Evolutionary conservation across 2,113 vertebrate species (phyloP), one percentile per base, ranked within the genome.

Genomic region (Prunella himalayana): DNA sequence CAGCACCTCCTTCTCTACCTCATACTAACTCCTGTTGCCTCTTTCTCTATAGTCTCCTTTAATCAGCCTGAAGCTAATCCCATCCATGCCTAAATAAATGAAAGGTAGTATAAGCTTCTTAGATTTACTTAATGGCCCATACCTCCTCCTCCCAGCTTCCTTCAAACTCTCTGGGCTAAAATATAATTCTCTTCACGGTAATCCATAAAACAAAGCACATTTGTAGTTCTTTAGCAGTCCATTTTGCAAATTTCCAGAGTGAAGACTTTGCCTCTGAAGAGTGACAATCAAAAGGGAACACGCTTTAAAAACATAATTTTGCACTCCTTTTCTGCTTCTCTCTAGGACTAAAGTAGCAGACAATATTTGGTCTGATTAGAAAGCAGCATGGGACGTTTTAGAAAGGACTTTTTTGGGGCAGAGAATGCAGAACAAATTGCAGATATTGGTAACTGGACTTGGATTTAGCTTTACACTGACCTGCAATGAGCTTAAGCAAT

Each of bases 21-120:
- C 49, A 15, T 6, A 7, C 51, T 1, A 7, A 59, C 22, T 18
- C 25, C 25, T 24, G 10, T 37, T 82, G 66, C 45, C 37, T 69
- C 20, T 42, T 65, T 85, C 66, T 77, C 60, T 41, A 19, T 2
- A 64, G 47, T 41, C 31, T 88, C 51, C 68, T 93, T 86, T 83
- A 93, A 92, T 95, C 72, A 95, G 19, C 64, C 60, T 0, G 3
- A 64, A 80, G 60, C 50, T 95, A 95, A 95, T 83, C 56, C 64
- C 51, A 51, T 49, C 42, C 44, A 49, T 83, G 66, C 24, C 75
- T 81, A 91, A 95, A 88, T 42, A 85, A 82, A 88, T 13, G 30
- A 64, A 80, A 93, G 72, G 85, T 83, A 90, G 41, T 44, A 41
- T 91, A 94, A 94, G 28, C 64, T 86, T 27, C 60, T 94, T 90